phyloP scores from a whole-genome alignment of 2,113 vertebrate species.

The Riparia riparia region DNA sequence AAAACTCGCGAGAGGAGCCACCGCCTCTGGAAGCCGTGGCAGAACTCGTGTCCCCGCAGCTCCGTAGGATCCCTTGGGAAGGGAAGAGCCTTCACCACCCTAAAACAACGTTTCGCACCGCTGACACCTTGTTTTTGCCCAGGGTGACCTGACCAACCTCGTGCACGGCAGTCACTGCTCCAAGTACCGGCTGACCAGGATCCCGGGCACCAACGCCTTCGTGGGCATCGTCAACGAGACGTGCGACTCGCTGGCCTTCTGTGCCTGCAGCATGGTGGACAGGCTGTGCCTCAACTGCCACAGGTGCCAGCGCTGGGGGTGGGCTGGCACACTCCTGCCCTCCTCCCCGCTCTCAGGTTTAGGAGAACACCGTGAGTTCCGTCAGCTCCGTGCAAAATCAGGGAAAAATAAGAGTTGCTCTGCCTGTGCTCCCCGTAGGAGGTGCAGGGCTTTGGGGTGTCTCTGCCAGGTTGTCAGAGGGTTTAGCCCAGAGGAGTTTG shows the following conservation, averaged over 20 bases:
- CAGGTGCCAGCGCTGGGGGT: constrained; percentile 74
- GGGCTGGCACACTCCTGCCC: neutral
- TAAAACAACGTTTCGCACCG: rapidly evolving
- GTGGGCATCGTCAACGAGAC: constrained; percentile 98
- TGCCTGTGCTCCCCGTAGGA: neutral
- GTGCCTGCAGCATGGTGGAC: constrained; percentile 97
- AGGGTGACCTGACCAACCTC: constrained; percentile 98
- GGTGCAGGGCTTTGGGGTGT: rapidly evolving
- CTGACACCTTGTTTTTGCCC: neutral
- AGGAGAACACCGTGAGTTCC: rapidly evolving
- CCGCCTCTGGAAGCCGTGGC: neutral
- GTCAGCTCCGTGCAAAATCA: neutral
- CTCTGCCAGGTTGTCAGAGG: rapidly evolving
- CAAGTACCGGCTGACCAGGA: constrained; percentile 91
- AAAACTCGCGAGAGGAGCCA: neutral
- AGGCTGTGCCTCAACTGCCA: constrained; percentile 98
- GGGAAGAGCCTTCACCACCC: neutral
- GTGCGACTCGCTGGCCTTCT: constrained; percentile 95
- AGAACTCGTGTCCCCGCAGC: neutral
- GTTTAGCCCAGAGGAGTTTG: neutral
- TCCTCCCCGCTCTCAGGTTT: neutral
- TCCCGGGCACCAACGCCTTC: constrained; percentile 95
- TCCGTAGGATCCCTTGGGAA: neutral
- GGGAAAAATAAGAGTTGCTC: neutral
- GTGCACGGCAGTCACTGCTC: constrained; percentile 98